phyloP scores from a whole-genome alignment of 2,797 vertebrate genomes.

The Tapera naevia region DNA sequence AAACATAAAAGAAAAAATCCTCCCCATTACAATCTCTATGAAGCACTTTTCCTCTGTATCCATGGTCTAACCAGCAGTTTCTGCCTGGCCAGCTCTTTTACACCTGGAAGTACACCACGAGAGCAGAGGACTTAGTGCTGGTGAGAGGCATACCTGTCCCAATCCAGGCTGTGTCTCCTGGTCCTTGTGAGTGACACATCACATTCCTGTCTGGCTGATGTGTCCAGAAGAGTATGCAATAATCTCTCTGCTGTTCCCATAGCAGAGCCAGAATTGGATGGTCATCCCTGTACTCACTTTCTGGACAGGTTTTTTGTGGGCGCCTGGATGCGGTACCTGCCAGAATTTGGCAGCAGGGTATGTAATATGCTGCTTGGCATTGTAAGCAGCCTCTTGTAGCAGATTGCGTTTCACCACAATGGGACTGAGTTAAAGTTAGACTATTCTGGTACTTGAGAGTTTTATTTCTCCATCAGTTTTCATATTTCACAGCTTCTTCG shows the following conservation, averaged over 20 bases:
- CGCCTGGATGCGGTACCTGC: conserved; percentile 3
- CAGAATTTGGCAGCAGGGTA: conserved; percentile 41
- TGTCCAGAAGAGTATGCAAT: neutral
- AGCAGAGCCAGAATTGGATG: neutral
- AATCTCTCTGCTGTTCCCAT: neutral
- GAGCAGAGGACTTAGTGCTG: neutral
- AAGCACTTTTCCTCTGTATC: neutral
- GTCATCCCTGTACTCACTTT: neutral
- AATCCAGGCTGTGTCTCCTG: neutral
- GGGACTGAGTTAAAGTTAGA: neutral
- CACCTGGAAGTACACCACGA: neutral
- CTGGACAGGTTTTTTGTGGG: conserved; percentile 48
- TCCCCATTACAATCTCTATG: neutral
- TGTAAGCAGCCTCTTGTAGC: conserved; percentile 5
- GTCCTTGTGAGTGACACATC: neutral
- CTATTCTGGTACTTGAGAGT: neutral
- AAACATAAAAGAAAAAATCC: neutral
- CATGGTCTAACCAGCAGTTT: neutral
- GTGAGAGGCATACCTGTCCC: neutral
- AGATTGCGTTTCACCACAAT: conserved; percentile 8
- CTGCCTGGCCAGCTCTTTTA: neutral
- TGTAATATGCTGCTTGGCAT: neutral
- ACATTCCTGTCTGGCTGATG: neutral
- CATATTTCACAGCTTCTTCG: neutral
- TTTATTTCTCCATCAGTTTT: conserved; percentile 7